Evolutionary conservation across 2,797 vertebrate species (phyloP).

Genomic region (Ptychadena robeensis): DNA sequence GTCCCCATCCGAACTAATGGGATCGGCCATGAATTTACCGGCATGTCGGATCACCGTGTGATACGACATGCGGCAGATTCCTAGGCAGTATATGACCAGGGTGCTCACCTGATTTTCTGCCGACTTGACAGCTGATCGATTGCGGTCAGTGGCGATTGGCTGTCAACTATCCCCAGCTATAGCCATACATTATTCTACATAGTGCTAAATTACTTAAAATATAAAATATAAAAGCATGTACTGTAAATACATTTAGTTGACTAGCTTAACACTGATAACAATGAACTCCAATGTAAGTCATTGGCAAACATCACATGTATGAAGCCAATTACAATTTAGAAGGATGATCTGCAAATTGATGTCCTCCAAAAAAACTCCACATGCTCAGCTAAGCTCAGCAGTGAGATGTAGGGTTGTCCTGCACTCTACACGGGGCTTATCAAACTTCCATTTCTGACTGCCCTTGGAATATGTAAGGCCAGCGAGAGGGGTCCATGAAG

Average conservation of each 20-base stretch:
- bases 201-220: conserved; percentile 12
- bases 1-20: too few relatives aligned
- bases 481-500: conserved; percentile 88
- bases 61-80: too few relatives aligned
- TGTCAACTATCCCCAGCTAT: too few relatives aligned
- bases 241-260: neutral
- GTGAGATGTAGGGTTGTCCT: neutral
- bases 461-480: conserved; percentile 79
- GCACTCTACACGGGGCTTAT: neutral
- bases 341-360: neutral
- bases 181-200: conserved; percentile 1
- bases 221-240: conserved; percentile 27
- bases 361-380: neutral
- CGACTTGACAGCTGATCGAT: too few relatives aligned
- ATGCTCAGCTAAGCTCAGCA: neutral
- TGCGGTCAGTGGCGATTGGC: too few relatives aligned
- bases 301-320: neutral
- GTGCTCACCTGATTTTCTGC: too few relatives aligned
- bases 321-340: neutral
- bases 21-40: too few relatives aligned
- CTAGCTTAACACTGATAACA: neutral
- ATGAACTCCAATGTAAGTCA: neutral
- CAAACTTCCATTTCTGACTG: conserved; percentile 29
- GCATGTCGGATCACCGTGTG: too few relatives aligned
- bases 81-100: too few relatives aligned